Conservation (phyloP, 2,797 vertebrate species). For the Scleropages formosus region DNA sequence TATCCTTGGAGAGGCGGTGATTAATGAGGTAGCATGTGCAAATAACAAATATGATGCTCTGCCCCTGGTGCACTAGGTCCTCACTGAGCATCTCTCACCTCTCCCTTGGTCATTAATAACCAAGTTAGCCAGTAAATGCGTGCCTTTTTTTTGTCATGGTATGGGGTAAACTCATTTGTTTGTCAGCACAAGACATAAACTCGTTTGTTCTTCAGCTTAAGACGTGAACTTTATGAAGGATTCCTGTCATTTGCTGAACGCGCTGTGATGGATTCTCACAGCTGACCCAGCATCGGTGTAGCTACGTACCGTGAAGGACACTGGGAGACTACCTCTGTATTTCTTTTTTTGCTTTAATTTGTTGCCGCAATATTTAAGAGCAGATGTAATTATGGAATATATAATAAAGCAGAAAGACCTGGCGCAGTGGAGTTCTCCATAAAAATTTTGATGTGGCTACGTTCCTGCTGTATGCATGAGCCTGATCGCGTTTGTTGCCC, state of each 20-base stretch:
- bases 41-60: conserved; percentile 51
- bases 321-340: too few species aligned
- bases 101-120: conserved; percentile 42
- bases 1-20: conserved; percentile 46
- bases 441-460: too few species aligned
- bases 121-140: conserved; percentile 37
- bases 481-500: too few species aligned
- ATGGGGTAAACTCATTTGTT: too few species aligned
- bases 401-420: too few species aligned
- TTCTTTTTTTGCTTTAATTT: too few species aligned
- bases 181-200: conserved; percentile 39
- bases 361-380: too few species aligned
- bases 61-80: conserved; percentile 48
- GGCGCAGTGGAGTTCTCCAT: too few species aligned
- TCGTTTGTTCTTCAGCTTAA: conserved; percentile 37
- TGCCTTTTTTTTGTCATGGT: conserved; percentile 34
- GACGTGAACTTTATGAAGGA: conserved; percentile 35
- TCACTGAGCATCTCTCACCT: conserved; percentile 39
- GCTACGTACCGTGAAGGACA: too few species aligned
- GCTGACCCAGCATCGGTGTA: too few species aligned
- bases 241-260: conserved; percentile 22
- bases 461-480: too few species aligned
- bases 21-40: conserved; percentile 43
- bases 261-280: not conserved
- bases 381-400: too few species aligned